These are phyloP conservation scores for Danaus melanippus DNA, from an alignment of 1,140 invertebrate genomes.

Conservation along the genomic window DNA sequence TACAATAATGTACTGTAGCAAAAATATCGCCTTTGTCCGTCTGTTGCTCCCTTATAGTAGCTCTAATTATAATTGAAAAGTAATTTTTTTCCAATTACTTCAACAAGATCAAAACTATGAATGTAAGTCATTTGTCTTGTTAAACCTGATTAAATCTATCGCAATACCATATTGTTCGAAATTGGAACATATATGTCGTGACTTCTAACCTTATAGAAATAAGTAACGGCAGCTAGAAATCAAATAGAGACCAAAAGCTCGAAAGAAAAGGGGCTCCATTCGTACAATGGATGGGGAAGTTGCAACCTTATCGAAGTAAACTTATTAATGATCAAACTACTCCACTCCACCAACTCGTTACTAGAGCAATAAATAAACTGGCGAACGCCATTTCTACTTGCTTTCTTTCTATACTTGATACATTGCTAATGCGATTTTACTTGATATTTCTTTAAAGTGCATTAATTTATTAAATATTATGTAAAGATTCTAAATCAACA, in stretches of 20 bases:
- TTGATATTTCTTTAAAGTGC: too few relatives aligned
- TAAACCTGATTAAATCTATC: slow-evolving; percentile 25
- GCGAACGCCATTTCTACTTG: slow-evolving; percentile 16
- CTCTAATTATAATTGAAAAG: neutral
- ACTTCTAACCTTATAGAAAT: slow-evolving; percentile 25
- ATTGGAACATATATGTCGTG: slow-evolving; percentile 5
- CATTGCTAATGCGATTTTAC: too few relatives aligned
- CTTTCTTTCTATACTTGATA: too few relatives aligned
- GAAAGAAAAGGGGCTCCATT: slow-evolving; percentile 12
- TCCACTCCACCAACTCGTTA: slow-evolving; percentile 44
- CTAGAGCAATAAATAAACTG: slow-evolving; percentile 41
- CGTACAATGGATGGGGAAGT: slow-evolving; percentile 21
- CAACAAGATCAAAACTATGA: slow-evolving; percentile 20
- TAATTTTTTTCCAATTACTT: slow-evolving; percentile 19
- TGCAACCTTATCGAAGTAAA: slow-evolving; percentile 36
- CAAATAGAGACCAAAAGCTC: slow-evolving; percentile 8
- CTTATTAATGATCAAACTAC: slow-evolving; percentile 50
- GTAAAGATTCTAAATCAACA: too few relatives aligned
- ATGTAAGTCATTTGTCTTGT: slow-evolving; percentile 30
- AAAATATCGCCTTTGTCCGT: too few relatives aligned
- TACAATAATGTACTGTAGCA: too few relatives aligned
- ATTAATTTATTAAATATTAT: too few relatives aligned
- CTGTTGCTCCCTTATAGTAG: neutral
- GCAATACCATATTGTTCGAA: slow-evolving; percentile 16
- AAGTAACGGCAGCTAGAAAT: slow-evolving; percentile 9